These are phyloP conservation scores for Azemiops feae DNA, from an alignment of 2,113 vertebrate species.

Conservation along the genomic window DNA sequence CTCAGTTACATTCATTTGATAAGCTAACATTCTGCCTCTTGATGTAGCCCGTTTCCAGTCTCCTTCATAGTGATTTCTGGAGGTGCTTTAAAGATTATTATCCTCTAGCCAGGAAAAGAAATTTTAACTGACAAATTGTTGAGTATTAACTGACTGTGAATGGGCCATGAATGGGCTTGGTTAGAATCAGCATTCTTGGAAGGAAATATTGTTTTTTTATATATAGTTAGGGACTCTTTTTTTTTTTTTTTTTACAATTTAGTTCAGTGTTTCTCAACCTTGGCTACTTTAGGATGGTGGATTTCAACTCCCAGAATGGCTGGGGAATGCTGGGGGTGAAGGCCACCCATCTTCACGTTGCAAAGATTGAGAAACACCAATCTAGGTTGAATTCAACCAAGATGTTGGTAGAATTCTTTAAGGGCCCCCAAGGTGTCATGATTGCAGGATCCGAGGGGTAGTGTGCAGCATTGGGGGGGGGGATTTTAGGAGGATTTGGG, in stretches of 20 bases:
- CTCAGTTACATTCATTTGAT: not conserved
- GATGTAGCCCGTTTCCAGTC: not conserved
- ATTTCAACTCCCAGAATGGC: not conserved
- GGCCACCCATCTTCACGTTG: not conserved
- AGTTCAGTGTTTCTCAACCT: not conserved
- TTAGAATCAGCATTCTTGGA: not conserved
- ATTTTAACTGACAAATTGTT: not conserved
- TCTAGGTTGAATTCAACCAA: not conserved
- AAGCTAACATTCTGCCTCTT: not conserved
- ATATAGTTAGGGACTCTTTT: not conserved
- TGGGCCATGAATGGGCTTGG: not conserved
- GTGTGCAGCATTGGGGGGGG: not conserved
- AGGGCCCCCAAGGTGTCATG: not conserved
- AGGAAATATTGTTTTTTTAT: not conserved
- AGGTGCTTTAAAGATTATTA: not conserved
- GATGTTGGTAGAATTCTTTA: not conserved
- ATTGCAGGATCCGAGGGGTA: too few relatives aligned
- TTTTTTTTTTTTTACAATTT: not conserved
- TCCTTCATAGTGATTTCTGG: not conserved
- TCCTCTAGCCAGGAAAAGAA: not conserved
- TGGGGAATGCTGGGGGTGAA: not conserved
- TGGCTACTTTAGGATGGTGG: not conserved
- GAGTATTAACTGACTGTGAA: not conserved
- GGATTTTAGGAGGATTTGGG: not conserved
- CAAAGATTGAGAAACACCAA: not conserved